Evolutionary conservation across 2,113 vertebrate genomes (phyloP).

Genomic region (Halichoerus grypus): DNA sequence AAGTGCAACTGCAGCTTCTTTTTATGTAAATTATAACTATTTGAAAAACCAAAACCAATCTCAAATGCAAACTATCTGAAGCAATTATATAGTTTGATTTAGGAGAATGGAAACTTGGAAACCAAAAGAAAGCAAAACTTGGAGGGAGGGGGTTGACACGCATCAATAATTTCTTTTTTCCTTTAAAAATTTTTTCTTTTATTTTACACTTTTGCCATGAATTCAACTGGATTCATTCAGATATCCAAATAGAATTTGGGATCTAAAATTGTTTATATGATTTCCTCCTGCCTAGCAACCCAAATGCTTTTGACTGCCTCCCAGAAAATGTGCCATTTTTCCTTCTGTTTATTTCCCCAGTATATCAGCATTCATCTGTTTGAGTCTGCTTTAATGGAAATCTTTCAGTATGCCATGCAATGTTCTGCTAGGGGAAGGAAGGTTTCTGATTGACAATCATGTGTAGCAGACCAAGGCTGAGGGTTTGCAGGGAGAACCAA

Average conservation of each 20-base stretch:
- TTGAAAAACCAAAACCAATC: conserved; percentile 53
- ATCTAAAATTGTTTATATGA: conserved; percentile 65
- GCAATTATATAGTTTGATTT: conserved; percentile 13
- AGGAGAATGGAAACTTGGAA: conserved; percentile 7
- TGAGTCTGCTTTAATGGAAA: background rate
- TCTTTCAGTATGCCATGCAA: conserved; percentile 13
- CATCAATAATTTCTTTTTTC: conserved; percentile 6
- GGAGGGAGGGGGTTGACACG: background rate
- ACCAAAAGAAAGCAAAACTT: background rate
- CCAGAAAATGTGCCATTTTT: background rate
- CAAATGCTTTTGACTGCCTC: conserved; percentile 28
- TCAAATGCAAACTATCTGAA: conserved; percentile 49
- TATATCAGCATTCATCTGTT: background rate
- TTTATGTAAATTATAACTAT: conserved; percentile 69
- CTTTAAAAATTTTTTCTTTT: background rate
- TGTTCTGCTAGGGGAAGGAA: background rate
- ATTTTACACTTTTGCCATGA: conserved; percentile 41
- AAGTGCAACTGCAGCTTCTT: conserved; percentile 67
- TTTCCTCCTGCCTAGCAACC: conserved; percentile 50
- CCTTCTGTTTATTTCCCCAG: background rate
- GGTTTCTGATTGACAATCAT: background rate
- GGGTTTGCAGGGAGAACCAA: background rate
- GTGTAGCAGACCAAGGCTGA: background rate
- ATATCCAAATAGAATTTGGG: background rate
- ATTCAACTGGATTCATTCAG: conserved; percentile 47